phyloP scores from a whole-genome alignment of 2,113 vertebrate genomes.

The Clarias macrocephalus region DNA sequence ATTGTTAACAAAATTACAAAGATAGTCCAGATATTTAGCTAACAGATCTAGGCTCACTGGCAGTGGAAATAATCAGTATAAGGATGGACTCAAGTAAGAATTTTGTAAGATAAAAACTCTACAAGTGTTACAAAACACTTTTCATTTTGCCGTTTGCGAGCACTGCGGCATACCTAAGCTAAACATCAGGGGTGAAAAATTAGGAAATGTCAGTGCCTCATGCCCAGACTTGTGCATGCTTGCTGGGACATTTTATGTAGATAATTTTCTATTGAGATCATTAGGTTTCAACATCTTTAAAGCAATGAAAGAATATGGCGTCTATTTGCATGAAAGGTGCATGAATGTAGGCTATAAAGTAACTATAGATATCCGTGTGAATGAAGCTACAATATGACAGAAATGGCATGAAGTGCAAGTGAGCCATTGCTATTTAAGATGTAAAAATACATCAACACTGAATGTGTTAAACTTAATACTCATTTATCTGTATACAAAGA shows the following conservation, averaged over 20 bases:
- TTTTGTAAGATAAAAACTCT: neutral
- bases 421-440: neutral
- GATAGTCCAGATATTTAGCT: neutral
- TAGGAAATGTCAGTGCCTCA: slow-evolving; percentile 19
- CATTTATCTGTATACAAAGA: neutral
- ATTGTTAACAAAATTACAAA: neutral
- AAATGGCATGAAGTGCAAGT: too few species aligned
- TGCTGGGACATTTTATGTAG: slow-evolving; percentile 14
- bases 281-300: neutral
- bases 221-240: slow-evolving; percentile 37
- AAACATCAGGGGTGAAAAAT: slow-evolving; percentile 18
- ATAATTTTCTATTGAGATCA: slow-evolving; percentile 4
- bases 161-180: slow-evolving; percentile 2
- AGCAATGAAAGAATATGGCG: neutral
- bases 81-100: neutral
- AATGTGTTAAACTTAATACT: slow-evolving; percentile 1
- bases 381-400: neutral
- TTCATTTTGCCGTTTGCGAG: neutral
- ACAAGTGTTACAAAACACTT: neutral
- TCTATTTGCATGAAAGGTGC: neutral
- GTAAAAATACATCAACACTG: neutral
- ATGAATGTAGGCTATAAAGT: neutral
- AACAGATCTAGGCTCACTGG: neutral
- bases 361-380: neutral
- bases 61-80: neutral